Percentiles rank a stretch among this genome's conserved stretches.
These are phyloP conservation scores for Drosophila yakuba DNA, from an alignment of 1,140 invertebrate genomes.

Conservation along the genomic window DNA sequence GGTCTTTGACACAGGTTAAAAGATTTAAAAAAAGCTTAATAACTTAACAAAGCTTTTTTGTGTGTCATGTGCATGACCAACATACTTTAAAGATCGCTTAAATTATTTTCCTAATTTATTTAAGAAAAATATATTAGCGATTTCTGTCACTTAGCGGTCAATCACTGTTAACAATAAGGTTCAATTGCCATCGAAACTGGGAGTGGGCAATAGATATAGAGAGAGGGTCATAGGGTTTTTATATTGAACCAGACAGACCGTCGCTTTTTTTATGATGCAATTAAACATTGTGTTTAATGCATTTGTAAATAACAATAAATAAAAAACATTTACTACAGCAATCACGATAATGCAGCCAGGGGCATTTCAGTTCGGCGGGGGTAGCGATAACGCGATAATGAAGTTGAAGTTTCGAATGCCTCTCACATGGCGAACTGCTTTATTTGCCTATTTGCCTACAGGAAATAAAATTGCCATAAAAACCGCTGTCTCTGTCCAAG, in stretches of 20 bases:
- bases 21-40: too few relatives aligned
- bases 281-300: conserved; percentile 82
- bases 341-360: conserved; percentile 61
- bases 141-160: conserved; percentile 4
- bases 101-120: background rate
- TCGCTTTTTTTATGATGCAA: conserved; percentile 56
- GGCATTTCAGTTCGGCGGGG: background rate
- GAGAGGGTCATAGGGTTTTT: conserved; percentile 1
- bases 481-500: conserved; percentile 32
- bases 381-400: conserved; percentile 55
- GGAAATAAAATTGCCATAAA: conserved; percentile 80
- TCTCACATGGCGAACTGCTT: conserved; percentile 47
- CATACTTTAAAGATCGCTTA: too few relatives aligned
- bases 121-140: background rate
- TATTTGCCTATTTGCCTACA: conserved; percentile 70
- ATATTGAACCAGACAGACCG: conserved; percentile 42
- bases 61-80: too few relatives aligned
- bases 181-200: conserved; percentile 30
- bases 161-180: conserved; percentile 24
- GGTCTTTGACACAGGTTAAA: too few relatives aligned
- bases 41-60: too few relatives aligned
- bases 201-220: conserved; percentile 1
- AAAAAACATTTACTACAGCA: conserved; percentile 73
- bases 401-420: conserved; percentile 67
- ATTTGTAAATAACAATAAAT: conserved; percentile 81